A percentile compares a stretch with the other conserved stretches of the same genome.
These are phyloP conservation scores for Eupithecia subumbrata DNA, from an alignment of 2,888 invertebrate genomes.

Conservation along the genomic window DNA sequence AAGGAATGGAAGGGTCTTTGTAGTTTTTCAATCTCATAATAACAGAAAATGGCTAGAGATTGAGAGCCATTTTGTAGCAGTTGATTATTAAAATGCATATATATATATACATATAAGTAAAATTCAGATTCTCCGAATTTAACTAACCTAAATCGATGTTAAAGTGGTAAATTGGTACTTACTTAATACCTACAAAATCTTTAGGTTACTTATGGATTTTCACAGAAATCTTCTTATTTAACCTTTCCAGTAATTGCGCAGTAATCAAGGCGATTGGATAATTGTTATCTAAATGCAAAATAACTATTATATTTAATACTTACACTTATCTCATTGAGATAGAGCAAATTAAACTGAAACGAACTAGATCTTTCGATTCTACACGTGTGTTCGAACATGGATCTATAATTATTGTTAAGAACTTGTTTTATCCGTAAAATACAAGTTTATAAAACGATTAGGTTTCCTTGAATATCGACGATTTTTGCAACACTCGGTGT, in stretches of 20 bases:
- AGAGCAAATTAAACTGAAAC: not conserved
- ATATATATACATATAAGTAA: too few species aligned
- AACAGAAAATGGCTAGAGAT: too few species aligned
- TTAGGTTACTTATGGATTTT: not conserved
- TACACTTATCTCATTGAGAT: constrained; percentile 12
- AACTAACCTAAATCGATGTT: too few species aligned
- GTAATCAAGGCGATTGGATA: constrained; percentile 16
- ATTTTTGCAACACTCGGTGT: not conserved
- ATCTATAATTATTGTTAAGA: not conserved
- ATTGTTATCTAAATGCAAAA: constrained; percentile 17
- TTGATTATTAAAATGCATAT: too few species aligned
- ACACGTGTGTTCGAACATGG: not conserved
- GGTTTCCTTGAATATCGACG: not conserved
- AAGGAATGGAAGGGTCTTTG: too few species aligned
- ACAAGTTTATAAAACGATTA: not conserved
- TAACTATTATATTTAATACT: constrained; percentile 3
- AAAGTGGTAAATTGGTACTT: too few species aligned
- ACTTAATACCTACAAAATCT: too few species aligned
- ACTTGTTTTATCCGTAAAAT: not conserved
- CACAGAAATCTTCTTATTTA: constrained; percentile 12
- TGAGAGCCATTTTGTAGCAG: too few species aligned
- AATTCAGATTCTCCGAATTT: too few species aligned
- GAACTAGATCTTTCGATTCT: constrained; percentile 1
- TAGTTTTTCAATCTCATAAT: too few species aligned
- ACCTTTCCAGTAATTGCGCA: constrained; percentile 25